A percentile compares a stretch with the other conserved stretches of the same genome.
Conservation (phyloP, 2,113 vertebrate species). For the Antigone vipio region DNA sequence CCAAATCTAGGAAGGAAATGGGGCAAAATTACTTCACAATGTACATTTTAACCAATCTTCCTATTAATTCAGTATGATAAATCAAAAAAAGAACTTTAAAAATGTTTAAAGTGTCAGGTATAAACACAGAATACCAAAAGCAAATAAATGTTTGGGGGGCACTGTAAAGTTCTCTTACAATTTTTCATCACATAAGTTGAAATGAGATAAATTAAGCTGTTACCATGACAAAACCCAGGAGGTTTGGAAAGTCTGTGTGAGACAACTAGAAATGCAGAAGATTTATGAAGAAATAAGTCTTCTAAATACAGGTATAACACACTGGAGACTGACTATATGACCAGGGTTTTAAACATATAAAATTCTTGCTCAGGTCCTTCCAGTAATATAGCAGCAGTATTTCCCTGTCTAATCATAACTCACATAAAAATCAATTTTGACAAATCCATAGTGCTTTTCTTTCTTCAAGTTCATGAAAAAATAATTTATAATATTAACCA, state of each 20-base stretch:
- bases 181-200: constrained; percentile 36
- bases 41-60: not conserved
- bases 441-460: not conserved
- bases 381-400: constrained; percentile 19
- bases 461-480: not conserved
- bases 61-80: not conserved
- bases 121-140: not conserved
- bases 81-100: not conserved
- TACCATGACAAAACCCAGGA: constrained; percentile 36
- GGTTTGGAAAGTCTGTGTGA: constrained; percentile 17
- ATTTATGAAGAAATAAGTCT: constrained; percentile 50
- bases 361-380: not conserved
- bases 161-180: not conserved
- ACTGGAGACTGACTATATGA: not conserved
- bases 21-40: not conserved
- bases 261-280: constrained; percentile 17
- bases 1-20: not conserved
- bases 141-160: constrained; percentile 6
- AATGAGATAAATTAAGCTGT: constrained; percentile 68
- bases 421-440: constrained; percentile 39
- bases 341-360: constrained; percentile 54
- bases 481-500: constrained; percentile 8
- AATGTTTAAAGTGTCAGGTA: not conserved
- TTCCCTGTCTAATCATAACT: constrained; percentile 45
- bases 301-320: constrained; percentile 31